Percentiles rank a stretch among this genome's conserved stretches.
These are phyloP conservation scores for Chrysolina oricalcia DNA, from an alignment of 2,888 invertebrate species.

Conservation along the genomic window DNA sequence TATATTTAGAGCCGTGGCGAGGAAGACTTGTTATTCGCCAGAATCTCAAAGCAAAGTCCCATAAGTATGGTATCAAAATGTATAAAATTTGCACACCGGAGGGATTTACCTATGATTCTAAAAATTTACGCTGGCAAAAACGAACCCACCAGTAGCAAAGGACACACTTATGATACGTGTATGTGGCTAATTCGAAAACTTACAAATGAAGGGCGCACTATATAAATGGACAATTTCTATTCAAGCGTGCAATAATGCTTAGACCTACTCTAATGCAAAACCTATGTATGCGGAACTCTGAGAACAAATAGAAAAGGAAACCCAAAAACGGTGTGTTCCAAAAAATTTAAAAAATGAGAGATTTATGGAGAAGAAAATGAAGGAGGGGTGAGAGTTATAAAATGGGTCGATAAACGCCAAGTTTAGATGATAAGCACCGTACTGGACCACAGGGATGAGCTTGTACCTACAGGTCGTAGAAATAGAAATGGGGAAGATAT, in stretches of 20 bases:
- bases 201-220: not conserved
- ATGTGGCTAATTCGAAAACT: not conserved
- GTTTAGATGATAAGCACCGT: conserved; percentile 17
- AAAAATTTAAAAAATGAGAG: conserved; percentile 42
- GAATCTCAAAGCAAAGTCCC: conserved; percentile 28
- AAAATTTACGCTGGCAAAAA: not conserved
- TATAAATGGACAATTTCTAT: conserved; percentile 23
- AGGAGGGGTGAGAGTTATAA: conserved; percentile 39
- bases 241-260: conserved; percentile 1
- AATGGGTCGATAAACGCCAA: conserved; percentile 18
- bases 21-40: conserved; percentile 34
- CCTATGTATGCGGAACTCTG: conserved; percentile 15
- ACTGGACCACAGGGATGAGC: conserved; percentile 10
- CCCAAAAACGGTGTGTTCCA: conserved; percentile 28
- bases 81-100: not conserved
- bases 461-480: conserved; percentile 8
- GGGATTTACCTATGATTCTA: not conserved
- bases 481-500: conserved; percentile 3
- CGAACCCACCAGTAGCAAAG: too few relatives aligned
- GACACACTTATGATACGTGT: not conserved
- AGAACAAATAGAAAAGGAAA: conserved; percentile 38
- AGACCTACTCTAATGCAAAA: conserved; percentile 2
- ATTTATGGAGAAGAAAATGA: conserved; percentile 41
- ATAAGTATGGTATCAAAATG: too few relatives aligned
- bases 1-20: conserved; percentile 37